Conservation (phyloP, 2,113 vertebrate species). For the Synodontis membranacea region DNA sequence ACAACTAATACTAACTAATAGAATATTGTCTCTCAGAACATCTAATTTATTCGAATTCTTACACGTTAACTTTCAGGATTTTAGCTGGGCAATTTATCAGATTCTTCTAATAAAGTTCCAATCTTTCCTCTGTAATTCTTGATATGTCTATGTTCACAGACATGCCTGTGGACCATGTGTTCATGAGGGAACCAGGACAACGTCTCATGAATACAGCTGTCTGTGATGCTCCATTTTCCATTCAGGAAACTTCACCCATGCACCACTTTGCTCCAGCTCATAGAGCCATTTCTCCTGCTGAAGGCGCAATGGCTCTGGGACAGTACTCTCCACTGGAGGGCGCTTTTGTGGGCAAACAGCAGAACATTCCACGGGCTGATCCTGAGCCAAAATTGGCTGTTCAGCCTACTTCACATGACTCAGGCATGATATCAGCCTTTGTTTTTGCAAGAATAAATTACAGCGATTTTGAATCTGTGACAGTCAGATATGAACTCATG, state of each 20-base stretch:
- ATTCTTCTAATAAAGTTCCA: background rate
- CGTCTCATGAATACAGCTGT: background rate
- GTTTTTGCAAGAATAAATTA: conserved; percentile 12
- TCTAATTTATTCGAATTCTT: background rate
- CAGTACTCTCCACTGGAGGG: conserved; percentile 15
- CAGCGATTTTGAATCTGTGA: background rate
- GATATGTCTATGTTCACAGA: background rate
- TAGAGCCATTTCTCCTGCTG: background rate
- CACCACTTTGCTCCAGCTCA: background rate
- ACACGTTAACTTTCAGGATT: background rate
- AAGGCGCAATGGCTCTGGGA: background rate
- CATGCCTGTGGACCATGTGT: background rate
- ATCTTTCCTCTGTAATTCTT: background rate
- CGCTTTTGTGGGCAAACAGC: background rate
- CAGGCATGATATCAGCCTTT: background rate
- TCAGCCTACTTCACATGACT: background rate
- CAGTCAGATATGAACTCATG: background rate
- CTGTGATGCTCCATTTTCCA: background rate
- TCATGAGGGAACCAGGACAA: background rate
- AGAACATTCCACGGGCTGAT: background rate
- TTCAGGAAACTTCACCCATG: conserved; percentile 10
- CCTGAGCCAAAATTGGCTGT: background rate
- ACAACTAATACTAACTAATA: background rate
- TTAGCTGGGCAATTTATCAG: background rate
- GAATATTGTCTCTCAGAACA: too few relatives aligned